phyloP scores from a whole-genome alignment of 2,113 vertebrate species.

The Beaufortia kweichowensis region DNA sequence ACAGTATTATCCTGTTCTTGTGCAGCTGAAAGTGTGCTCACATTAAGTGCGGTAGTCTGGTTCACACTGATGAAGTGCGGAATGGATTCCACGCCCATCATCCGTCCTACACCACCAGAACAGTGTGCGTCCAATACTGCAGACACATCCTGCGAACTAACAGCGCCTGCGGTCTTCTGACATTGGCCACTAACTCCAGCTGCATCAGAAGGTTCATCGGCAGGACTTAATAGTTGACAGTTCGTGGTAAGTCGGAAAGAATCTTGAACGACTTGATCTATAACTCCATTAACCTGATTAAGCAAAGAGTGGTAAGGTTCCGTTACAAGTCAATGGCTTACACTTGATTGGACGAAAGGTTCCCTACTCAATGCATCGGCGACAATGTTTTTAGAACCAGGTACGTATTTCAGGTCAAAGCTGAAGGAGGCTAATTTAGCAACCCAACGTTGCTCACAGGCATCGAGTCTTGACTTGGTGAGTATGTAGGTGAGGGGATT shows the following conservation, averaged over 20 bases:
- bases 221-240: background rate
- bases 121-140: background rate
- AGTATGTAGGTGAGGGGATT: background rate
- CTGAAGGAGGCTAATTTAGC: conserved; percentile 3
- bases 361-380: background rate
- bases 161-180: background rate
- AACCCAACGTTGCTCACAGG: background rate
- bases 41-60: background rate
- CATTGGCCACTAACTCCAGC: background rate
- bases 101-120: background rate
- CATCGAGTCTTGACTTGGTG: background rate
- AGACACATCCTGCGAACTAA: background rate
- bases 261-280: background rate
- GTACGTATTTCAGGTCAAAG: background rate
- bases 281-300: background rate
- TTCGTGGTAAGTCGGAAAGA: background rate
- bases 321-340: background rate
- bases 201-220: background rate
- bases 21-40: background rate
- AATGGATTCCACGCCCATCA: background rate
- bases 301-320: background rate
- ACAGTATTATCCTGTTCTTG: background rate
- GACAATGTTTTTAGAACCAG: background rate
- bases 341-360: background rate
- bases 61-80: background rate